Evolutionary conservation across 2,888 invertebrate genomes (phyloP).

Genomic region (Chydorus sphaericus): DNA sequence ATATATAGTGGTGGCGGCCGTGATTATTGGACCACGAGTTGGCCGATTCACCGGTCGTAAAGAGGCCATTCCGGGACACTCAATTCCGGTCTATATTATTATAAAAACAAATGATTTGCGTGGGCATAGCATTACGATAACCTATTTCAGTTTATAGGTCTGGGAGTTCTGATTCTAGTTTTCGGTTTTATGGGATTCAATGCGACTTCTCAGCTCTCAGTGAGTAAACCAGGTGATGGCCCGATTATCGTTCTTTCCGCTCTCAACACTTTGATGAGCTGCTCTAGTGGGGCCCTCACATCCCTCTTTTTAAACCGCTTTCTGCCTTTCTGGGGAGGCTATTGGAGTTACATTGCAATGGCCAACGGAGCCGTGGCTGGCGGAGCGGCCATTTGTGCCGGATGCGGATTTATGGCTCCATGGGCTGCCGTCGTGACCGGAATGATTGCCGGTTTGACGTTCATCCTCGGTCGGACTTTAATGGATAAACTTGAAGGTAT

Average conservation of each 20-base stretch:
- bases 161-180: constrained; percentile 37
- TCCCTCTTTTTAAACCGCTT: neutral
- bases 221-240: constrained; percentile 31
- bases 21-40: neutral
- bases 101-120: constrained; percentile 29
- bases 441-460: neutral
- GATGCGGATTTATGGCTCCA: neutral
- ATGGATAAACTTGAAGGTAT: neutral
- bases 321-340: neutral
- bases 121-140: no score
- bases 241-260: constrained; percentile 30
- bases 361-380: constrained; percentile 37
- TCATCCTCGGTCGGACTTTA: neutral
- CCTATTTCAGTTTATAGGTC: constrained; percentile 34
- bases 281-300: neutral
- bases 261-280: constrained; percentile 35
- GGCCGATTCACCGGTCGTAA: no score
- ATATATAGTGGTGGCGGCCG: neutral
- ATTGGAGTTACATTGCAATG: constrained; percentile 33
- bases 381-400: constrained; percentile 25
- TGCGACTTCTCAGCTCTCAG: constrained; percentile 33
- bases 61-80: constrained; percentile 25
- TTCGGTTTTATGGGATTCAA: constrained; percentile 40
- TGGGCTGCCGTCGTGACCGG: neutral
- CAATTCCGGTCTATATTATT: neutral